A percentile compares a stretch with the other conserved stretches of the same genome.
Conservation (phyloP, 1,140 invertebrate species). For the Lasioglossum albipes region DNA sequence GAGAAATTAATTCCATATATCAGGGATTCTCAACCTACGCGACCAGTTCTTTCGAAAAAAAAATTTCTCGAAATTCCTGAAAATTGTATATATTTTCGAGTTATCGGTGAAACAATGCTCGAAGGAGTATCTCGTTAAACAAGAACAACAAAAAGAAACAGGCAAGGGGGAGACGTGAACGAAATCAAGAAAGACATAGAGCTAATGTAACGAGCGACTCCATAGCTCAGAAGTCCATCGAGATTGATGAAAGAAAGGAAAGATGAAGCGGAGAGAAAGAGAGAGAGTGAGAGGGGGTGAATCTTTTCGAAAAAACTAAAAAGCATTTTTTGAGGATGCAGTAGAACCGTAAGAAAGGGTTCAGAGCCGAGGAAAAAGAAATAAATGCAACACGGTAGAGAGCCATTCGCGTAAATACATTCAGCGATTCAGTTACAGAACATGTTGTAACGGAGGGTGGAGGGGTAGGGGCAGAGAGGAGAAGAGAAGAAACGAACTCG, state of each 20-base stretch:
- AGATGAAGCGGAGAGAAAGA: not conserved
- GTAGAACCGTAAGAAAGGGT: not conserved
- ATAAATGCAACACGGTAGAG: constrained; percentile 39
- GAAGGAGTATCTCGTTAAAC: not conserved
- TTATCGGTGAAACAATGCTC: not conserved
- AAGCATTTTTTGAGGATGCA: not conserved
- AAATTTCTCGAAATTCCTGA: not conserved
- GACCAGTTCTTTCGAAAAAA: not conserved
- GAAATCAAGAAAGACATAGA: not conserved
- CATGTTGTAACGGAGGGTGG: not conserved
- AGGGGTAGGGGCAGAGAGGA: not conserved
- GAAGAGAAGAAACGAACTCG: constrained; percentile 8
- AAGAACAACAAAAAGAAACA: not conserved
- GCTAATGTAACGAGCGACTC: not conserved
- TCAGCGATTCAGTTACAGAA: constrained; percentile 9
- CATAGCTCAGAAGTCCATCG: not conserved
- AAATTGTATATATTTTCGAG: not conserved
- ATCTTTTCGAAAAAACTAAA: constrained; percentile 27
- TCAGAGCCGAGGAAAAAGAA: constrained; percentile 5
- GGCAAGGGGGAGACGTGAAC: not conserved
- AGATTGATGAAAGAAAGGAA: not conserved
- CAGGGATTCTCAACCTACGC: not conserved
- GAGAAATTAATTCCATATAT: not conserved
- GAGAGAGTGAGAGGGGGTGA: no score
- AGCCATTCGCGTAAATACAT: constrained; percentile 18